Evolutionary conservation across 2,797 vertebrate genomes (phyloP), one percentile per base, ranked within the genome.

Genomic region (Trichosurus vulpecula): DNA sequence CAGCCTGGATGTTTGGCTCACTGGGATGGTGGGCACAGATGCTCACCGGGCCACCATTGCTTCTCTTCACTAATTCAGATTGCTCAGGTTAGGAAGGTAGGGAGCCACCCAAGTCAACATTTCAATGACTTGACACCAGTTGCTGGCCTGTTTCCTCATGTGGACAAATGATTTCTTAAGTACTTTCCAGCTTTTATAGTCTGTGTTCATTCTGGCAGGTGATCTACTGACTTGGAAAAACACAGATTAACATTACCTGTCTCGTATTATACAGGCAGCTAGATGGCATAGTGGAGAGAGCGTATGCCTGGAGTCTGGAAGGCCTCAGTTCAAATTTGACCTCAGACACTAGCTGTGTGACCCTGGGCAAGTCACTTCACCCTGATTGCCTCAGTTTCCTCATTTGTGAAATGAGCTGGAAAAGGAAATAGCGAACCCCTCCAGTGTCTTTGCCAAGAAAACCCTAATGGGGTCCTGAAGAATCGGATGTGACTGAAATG

Each of bases 281-380:
- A 6, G 31, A 10, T n/a, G 92, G 16, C 8, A 2, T 4, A 0
- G 2, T 8, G 1, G 0, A 2, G 57, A 41, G 29, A 81, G 53
- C 11, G 27, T 35, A 4, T 31, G 54, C 74, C 54, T 25, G n/a
- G 27, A 87, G 61, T 41, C 27, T 9, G 2, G 52, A 10, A 9
- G n/a, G 27, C 13, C 57, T 6, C 8, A 51, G 27, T 12, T 29
- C 87, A 14, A 8, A 81, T 61, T 16, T 12, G 53, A 31, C 53
- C 14, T 27, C 30, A 0, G 1, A 35, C 29, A 30, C 2, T 19
- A 30, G 31, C 92, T 90, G 91, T 56, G 30, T 52, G 52, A 11
- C 55, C 52, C 31, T 35, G 13, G 58, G 31, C 58, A 61, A 35
- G 58, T 61, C 58, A 35, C 31, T 61, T 61, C 11, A 35, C 12